These are phyloP conservation scores for Cairina moschata DNA, from an alignment of 2,113 vertebrate genomes.

Conservation along the genomic window DNA sequence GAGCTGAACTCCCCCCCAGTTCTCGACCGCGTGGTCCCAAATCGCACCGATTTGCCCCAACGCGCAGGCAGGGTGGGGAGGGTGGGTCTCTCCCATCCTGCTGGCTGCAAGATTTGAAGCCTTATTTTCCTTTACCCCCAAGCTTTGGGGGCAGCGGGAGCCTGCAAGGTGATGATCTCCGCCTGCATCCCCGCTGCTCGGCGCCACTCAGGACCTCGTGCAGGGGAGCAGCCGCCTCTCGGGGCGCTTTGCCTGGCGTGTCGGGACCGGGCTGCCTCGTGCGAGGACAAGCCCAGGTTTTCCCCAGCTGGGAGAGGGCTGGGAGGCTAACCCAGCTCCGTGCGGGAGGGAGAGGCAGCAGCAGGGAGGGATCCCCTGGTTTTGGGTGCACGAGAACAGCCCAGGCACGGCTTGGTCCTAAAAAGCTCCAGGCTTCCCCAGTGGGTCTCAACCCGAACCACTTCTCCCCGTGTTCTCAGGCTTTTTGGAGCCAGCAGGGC, in stretches of 20 bases:
- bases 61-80: accelerated
- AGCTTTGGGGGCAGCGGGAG: too few relatives aligned
- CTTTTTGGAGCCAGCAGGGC: neutral
- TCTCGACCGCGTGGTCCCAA: accelerated
- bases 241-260: neutral
- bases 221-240: neutral
- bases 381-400: neutral
- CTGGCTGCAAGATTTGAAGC: neutral
- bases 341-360: neutral
- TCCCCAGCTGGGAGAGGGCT: neutral
- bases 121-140: neutral
- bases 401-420: accelerated
- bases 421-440: neutral
- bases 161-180: neutral
- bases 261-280: constrained; percentile 3
- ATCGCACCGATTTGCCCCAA: neutral
- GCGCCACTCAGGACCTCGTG: too few relatives aligned
- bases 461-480: accelerated
- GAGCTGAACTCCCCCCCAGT: accelerated
- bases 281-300: neutral
- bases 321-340: neutral
- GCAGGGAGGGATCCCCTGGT: neutral
- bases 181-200: accelerated
- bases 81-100: neutral
- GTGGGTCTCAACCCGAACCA: neutral